A percentile compares a stretch with the other conserved stretches of the same genome.
Evolutionary conservation across 2,888 invertebrate genomes (phyloP).

Genomic region (Rhopalosiphum nymphaeae): DNA sequence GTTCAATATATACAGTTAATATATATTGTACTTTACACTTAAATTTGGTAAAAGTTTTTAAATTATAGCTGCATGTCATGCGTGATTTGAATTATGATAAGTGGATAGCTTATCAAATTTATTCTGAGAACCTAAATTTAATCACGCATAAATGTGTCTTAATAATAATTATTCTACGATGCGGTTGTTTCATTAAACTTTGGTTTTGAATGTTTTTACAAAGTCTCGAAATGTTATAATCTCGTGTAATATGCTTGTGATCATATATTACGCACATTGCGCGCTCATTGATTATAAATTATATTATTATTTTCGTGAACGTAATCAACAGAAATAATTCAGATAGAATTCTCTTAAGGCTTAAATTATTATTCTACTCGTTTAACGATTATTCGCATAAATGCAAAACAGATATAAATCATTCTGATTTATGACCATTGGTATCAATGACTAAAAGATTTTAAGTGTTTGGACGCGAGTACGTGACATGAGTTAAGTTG

Average conservation of each 20-base stretch:
- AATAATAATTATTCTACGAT: not conserved
- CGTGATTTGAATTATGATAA: not conserved
- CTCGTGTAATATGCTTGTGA: not conserved
- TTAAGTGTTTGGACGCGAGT: slow-evolving; percentile 6
- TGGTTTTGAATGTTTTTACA: not conserved
- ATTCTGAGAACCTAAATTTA: slow-evolving; percentile 9
- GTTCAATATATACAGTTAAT: not conserved
- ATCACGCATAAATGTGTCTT: not conserved
- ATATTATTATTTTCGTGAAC: not conserved
- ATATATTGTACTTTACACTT: not conserved
- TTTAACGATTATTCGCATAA: not conserved
- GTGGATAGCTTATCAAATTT: not conserved
- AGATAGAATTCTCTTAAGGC: not conserved
- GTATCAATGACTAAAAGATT: not conserved
- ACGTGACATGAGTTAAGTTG: slow-evolving; percentile 19
- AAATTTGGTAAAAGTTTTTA: not conserved
- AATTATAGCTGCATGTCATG: not conserved
- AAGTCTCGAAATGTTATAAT: not conserved
- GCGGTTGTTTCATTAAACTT: not conserved
- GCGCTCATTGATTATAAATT: not conserved
- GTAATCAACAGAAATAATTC: not conserved
- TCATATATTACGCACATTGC: not conserved
- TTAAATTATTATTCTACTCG: not conserved
- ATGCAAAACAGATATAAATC: slow-evolving; percentile 2
- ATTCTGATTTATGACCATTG: slow-evolving; percentile 1